Percentiles rank a stretch among this genome's conserved stretches.
phyloP scores from a whole-genome alignment of 2,888 invertebrate species.

The Tachina grossa region DNA sequence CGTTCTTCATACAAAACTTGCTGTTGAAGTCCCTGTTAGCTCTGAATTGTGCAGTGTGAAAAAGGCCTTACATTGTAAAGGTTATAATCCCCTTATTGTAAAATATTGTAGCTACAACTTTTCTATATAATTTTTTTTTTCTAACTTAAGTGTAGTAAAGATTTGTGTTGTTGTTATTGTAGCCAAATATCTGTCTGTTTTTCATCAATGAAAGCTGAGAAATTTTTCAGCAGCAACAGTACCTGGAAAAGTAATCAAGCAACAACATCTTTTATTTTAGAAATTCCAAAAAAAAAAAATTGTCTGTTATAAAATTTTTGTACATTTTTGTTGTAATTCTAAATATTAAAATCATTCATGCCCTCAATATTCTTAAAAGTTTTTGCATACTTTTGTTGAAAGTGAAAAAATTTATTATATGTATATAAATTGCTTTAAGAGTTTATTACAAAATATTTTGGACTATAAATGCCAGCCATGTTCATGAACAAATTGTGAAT shows the following conservation, averaged over 20 bases:
- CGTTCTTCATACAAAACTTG: no score
- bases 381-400: background rate
- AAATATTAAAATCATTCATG: background rate
- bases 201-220: slow-evolving; percentile 12
- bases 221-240: slow-evolving; percentile 28
- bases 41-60: no score
- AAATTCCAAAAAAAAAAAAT: background rate
- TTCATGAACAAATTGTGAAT: slow-evolving; percentile 22
- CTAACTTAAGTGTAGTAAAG: background rate
- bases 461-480: background rate
- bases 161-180: background rate
- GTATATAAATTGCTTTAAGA: slow-evolving; percentile 27
- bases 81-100: background rate
- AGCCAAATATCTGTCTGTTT: background rate
- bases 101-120: background rate
- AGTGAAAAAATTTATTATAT: slow-evolving; percentile 18
- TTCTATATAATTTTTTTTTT: background rate
- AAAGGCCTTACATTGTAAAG: no score
- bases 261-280: slow-evolving; percentile 18
- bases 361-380: no score
- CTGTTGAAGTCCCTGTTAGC: no score
- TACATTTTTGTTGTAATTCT: background rate
- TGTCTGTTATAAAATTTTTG: background rate
- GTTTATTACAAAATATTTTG: background rate
- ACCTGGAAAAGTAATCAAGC: slow-evolving; percentile 22